A percentile compares a stretch with the other conserved stretches of the same genome.
Conservation (phyloP, 2,888 invertebrate genomes). For the Torymus auratus region DNA sequence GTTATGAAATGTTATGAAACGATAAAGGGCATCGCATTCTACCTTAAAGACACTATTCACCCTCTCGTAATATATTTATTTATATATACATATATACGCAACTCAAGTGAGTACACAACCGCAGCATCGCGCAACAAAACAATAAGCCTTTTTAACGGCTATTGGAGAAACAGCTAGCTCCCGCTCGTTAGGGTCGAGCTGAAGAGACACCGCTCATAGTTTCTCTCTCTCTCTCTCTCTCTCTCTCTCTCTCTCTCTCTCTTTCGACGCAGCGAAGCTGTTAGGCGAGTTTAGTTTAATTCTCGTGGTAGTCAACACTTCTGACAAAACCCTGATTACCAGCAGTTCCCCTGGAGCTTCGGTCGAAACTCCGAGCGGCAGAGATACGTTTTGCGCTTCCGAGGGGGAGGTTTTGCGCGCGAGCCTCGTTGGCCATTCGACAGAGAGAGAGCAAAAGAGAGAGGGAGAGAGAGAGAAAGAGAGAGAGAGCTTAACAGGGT, state of each 20-base stretch:
- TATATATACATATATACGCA: background rate
- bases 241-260: too few species aligned
- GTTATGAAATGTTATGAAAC: too few species aligned
- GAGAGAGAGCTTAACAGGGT: too few species aligned
- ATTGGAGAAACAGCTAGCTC: background rate
- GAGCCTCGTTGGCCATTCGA: too few species aligned
- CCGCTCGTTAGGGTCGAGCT: background rate
- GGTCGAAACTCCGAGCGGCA: background rate
- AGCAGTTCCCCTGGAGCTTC: conserved; percentile 21
- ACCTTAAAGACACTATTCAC: too few species aligned
- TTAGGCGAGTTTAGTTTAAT: conserved; percentile 49
- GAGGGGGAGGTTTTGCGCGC: too few species aligned
- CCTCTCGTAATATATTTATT: too few species aligned
- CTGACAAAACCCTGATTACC: conserved; percentile 47
- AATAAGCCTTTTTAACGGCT: conserved; percentile 16
- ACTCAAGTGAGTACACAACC: conserved; percentile 12
- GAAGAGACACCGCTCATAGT: background rate
- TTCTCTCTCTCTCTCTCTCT: too few species aligned
- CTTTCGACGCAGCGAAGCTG: background rate
- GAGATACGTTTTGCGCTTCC: too few species aligned
- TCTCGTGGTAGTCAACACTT: conserved; percentile 45
- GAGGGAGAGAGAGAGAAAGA: too few species aligned
- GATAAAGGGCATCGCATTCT: too few species aligned
- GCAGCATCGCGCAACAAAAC: background rate
- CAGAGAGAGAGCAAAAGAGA: too few species aligned